Base-by-base conservation (phyloP, 2,113 vertebrate species). In the Sakesphorus luctuosus region DNA sequence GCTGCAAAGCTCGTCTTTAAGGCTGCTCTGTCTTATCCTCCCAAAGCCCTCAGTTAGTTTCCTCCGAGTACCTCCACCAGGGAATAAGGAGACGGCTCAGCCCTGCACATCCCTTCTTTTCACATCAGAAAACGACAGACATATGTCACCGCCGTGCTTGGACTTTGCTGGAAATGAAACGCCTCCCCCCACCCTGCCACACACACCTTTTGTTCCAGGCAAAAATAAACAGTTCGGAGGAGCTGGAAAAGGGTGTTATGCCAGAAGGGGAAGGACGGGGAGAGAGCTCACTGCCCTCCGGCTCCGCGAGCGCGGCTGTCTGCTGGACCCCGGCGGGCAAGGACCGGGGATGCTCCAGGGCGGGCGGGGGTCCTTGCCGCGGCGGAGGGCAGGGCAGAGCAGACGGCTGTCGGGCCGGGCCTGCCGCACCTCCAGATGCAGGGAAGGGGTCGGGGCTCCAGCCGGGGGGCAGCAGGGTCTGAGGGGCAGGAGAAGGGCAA, bases 141-240 rank as follows among this genome's bases (percentile, higher is more conserved):
- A 71, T 20, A 40, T 90, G 87, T 81, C 94, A 76, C 66, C 35
- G 49, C 81, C 38, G 59, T 35, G 65, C 65, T 73, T 35, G 84
- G 72, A 43, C 83, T 79, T 47, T 4, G 84, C 75, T 90, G 87
- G 76, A 61, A 89, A 83, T 1, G 10, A 56, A 83, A 75, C 49
- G 77, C 74, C 46, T 77, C 19, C 56, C 28, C 59, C 61, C 40
- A 44, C 63, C 40, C 85, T n/a, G 26, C 50, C 77, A 26, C 47
- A 35, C 87, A 80, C 90, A 19, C 86, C 82, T 95, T 95, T 97
- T 96, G 87, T 94, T 93, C 68, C 68, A 12, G 74, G 77, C 79
- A 56, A 94, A 87, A 85, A 93, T n/a, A 76, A 87, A 80, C 82
- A 47, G 44, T 91, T 84, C 84, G 17, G 62, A 56, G 69, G 84